phyloP scores from a whole-genome alignment of 2,888 invertebrate species.

The Globia sparganii region DNA sequence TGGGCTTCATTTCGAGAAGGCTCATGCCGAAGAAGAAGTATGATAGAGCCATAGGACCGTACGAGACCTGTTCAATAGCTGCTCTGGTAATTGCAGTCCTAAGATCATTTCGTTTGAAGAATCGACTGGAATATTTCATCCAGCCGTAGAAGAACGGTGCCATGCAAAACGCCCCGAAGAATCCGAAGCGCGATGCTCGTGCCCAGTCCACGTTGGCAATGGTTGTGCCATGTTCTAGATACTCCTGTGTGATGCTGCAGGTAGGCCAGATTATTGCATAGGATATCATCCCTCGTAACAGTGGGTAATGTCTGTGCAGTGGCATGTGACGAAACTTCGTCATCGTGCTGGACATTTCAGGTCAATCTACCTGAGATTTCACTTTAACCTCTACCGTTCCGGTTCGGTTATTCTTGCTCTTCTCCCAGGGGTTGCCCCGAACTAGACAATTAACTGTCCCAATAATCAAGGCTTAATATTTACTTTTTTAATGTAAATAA shows the following conservation, averaged over 20 bases:
- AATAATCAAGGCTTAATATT: neutral
- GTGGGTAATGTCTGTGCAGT: conserved; percentile 76
- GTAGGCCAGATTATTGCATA: conserved; percentile 93
- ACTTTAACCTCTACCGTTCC: neutral
- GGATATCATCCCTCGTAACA: conserved; percentile 92
- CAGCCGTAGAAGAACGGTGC: conserved; percentile 94
- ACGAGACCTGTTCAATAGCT: conserved; percentile 92
- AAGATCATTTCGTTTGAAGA: conserved; percentile 76
- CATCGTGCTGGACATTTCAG: conserved; percentile 57
- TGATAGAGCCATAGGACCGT: conserved; percentile 93
- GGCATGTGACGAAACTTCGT: conserved; percentile 86
- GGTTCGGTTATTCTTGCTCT: neutral
- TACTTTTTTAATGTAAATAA: neutral
- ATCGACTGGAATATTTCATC: conserved; percentile 90
- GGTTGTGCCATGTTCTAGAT: conserved; percentile 77
- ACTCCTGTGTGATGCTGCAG: conserved; percentile 92
- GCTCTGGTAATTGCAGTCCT: conserved; percentile 81
- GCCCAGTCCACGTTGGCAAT: conserved; percentile 87
- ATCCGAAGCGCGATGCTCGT: conserved; percentile 92
- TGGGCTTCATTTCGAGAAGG: conserved; percentile 92
- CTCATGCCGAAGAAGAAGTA: conserved; percentile 95
- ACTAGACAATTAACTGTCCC: neutral
- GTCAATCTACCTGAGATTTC: neutral
- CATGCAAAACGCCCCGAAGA: conserved; percentile 93
- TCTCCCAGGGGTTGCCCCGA: too few relatives aligned